A percentile compares a stretch with the other conserved stretches of the same genome.
These are phyloP conservation scores for Orchestia grillus DNA, from an alignment of 1,140 invertebrate species.

Conservation along the genomic window DNA sequence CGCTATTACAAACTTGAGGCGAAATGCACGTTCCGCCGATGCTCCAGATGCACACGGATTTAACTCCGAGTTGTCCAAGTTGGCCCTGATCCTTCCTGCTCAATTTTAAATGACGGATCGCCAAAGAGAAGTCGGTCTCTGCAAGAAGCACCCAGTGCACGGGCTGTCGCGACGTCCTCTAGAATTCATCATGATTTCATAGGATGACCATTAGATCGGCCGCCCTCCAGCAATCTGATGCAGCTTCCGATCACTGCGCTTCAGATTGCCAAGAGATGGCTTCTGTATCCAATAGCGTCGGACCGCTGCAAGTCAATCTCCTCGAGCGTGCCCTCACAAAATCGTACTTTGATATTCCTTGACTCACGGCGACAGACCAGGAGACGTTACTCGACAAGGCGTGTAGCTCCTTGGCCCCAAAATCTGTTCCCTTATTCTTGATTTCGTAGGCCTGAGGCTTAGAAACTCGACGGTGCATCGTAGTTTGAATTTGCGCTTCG, in stretches of 20 bases:
- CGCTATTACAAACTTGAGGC: neutral
- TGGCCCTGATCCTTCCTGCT: neutral
- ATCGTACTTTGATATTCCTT: constrained; percentile 9
- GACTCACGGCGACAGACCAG: neutral
- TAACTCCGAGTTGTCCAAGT: neutral
- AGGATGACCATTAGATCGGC: constrained; percentile 16
- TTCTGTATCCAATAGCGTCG: constrained; percentile 33
- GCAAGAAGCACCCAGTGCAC: neutral
- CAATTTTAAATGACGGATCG: constrained; percentile 8
- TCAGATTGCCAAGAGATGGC: constrained; percentile 26
- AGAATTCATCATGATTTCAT: constrained; percentile 25
- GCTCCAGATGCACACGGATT: neutral
- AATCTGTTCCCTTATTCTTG: neutral
- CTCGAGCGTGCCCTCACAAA: neutral
- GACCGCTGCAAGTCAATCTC: constrained; percentile 5
- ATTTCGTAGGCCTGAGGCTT: neutral
- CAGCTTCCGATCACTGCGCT: neutral
- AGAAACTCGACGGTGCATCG: neutral
- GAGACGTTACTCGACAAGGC: neutral
- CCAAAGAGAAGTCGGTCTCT: neutral
- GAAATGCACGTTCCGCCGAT: neutral
- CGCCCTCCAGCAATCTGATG: constrained; percentile 38
- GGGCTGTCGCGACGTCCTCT: neutral
- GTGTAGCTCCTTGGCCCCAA: neutral
- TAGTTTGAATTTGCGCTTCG: neutral